These are phyloP conservation scores for Chloroceryle amazona DNA, from an alignment of 2,797 vertebrate species.

Conservation along the genomic window DNA sequence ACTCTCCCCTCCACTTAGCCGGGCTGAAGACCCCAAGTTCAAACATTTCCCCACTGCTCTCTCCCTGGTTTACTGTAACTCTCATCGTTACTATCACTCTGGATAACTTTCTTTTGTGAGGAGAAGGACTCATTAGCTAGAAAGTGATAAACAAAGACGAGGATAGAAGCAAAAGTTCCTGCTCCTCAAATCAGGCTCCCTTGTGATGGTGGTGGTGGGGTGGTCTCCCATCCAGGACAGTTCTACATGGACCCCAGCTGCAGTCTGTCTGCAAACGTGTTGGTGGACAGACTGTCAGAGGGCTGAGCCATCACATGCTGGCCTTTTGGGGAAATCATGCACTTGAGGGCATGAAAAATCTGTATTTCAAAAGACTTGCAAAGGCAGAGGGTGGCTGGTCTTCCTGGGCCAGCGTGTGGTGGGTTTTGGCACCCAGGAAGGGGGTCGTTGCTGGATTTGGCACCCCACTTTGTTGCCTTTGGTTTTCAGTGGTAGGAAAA, in stretches of 20 bases:
- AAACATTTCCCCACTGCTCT: slow-evolving; percentile 32
- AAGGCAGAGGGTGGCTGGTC: background rate
- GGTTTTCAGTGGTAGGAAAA: background rate
- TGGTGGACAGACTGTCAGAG: slow-evolving; percentile 31
- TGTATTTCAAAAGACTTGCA: background rate
- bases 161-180: slow-evolving; percentile 21
- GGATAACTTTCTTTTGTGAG: background rate
- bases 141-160: slow-evolving; percentile 49
- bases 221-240: slow-evolving; percentile 5
- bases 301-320: background rate
- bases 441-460: background rate
- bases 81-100: slow-evolving; percentile 62
- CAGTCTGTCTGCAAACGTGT: slow-evolving; percentile 6
- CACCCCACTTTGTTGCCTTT: accelerated
- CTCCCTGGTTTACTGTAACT: slow-evolving; percentile 18
- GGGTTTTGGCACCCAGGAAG: background rate
- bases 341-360: background rate
- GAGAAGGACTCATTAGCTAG: slow-evolving; percentile 40
- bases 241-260: slow-evolving; percentile 14
- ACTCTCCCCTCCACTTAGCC: slow-evolving; percentile 32
- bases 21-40: slow-evolving; percentile 29
- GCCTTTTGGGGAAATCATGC: background rate
- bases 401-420: accelerated
- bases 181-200: background rate
- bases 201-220: accelerated